Conservation (phyloP, 92 coral and sea anemone genomes). For the Bergia sp. region DNA sequence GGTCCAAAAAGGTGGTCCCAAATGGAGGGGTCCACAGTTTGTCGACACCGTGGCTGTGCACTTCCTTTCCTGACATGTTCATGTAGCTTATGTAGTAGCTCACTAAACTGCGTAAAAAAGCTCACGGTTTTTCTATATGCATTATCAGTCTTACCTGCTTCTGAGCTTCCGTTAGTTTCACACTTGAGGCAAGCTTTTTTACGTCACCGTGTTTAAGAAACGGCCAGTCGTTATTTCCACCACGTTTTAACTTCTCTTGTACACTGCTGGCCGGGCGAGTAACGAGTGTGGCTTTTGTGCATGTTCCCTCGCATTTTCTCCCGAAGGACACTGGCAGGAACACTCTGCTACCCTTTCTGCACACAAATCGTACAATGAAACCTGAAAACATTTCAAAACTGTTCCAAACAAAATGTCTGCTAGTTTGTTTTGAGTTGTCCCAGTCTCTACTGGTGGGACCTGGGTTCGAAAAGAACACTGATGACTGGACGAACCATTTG, state of each 20-base stretch:
- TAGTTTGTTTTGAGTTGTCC: neutral
- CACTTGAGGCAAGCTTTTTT: conserved; percentile 19
- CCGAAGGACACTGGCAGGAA: neutral
- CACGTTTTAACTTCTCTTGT: neutral
- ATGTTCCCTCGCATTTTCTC: neutral
- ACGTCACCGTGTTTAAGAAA: conserved; percentile 15
- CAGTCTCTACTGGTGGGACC: conserved; percentile 7
- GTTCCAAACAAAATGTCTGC: conserved; percentile 3
- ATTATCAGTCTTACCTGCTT: conserved; percentile 6
- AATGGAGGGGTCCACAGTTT: no score
- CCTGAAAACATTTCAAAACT: conserved; percentile 5
- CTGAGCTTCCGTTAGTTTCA: conserved; percentile 33
- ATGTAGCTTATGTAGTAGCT: neutral
- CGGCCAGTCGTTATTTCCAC: neutral
- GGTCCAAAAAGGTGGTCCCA: no score
- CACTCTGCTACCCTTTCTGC: neutral
- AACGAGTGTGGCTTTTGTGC: neutral
- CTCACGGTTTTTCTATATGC: neutral
- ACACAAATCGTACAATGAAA: neutral
- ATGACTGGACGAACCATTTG: no score
- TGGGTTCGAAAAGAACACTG: neutral
- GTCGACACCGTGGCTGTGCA: no score
- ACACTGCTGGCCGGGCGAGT: neutral
- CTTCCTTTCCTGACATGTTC: no score
- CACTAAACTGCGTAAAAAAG: neutral